Conservation (phyloP, 2,113 vertebrate genomes). For the Progne subis region DNA sequence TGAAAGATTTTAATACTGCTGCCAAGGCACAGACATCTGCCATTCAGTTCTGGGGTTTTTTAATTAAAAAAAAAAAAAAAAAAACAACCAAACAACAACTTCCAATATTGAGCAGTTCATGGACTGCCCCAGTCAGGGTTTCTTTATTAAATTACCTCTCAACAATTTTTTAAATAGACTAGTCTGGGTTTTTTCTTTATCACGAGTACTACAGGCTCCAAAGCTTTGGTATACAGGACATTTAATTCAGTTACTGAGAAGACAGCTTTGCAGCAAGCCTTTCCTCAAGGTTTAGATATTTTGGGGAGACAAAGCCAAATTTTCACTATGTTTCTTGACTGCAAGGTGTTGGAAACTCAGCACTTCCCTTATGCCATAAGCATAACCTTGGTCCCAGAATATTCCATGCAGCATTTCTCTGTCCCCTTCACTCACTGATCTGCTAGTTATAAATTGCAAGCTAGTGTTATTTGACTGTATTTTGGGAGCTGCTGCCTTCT, state of each 20-base stretch:
- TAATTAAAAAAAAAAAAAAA: not conserved
- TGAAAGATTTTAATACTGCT: slow-evolving; percentile 23
- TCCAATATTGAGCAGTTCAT: not conserved
- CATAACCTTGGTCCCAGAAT: not conserved
- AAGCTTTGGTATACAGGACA: not conserved
- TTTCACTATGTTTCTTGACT: not conserved
- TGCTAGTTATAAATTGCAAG: accelerated
- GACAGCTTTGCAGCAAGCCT: not conserved
- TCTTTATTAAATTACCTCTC: not conserved
- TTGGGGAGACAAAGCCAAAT: not conserved
- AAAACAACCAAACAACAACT: not conserved
- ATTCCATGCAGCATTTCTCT: not conserved
- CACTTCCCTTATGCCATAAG: not conserved
- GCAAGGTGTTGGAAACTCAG: not conserved
- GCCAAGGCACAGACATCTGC: slow-evolving; percentile 31
- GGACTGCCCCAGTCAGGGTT: not conserved
- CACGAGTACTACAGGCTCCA: not conserved
- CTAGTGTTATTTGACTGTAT: not conserved
- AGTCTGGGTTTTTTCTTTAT: not conserved
- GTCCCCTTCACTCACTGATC: not conserved
- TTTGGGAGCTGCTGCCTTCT: not conserved
- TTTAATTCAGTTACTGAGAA: not conserved
- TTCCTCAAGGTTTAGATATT: not conserved
- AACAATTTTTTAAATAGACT: not conserved
- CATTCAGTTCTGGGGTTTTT: not conserved